Evolutionary conservation across 2,113 vertebrate genomes (phyloP).

Genomic region (Channa argus): DNA sequence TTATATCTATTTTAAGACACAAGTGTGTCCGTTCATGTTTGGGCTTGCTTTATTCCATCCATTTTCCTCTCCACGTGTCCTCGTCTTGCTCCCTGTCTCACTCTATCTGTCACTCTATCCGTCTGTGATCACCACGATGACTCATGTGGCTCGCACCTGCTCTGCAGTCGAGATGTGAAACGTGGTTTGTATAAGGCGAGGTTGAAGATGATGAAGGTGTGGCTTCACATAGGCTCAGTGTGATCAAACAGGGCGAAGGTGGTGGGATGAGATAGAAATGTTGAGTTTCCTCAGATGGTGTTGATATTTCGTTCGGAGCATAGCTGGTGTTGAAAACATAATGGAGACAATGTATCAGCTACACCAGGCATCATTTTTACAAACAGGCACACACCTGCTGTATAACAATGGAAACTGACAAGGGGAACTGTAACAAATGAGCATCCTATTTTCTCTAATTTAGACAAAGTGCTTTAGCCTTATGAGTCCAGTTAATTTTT

Average conservation of each 20-base stretch:
- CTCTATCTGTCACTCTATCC: slow-evolving; percentile 50
- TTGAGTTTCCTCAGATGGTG: slow-evolving; percentile 2
- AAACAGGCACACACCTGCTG: background rate
- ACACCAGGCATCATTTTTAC: background rate
- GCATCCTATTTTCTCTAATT: slow-evolving; percentile 1
- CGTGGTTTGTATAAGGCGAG: slow-evolving; percentile 29
- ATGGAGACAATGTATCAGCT: background rate
- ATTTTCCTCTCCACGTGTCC: slow-evolving; percentile 35
- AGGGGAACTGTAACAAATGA: slow-evolving; percentile 16
- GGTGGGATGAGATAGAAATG: background rate
- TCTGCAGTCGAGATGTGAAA: slow-evolving; percentile 52
- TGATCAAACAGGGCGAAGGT: background rate
- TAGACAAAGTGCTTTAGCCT: background rate
- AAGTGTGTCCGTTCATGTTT: slow-evolving; percentile 30
- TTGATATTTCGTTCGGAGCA: slow-evolving; percentile 5
- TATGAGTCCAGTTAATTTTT: no score
- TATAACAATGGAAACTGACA: background rate
- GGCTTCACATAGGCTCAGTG: slow-evolving; percentile 10
- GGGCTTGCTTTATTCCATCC: slow-evolving; percentile 38
- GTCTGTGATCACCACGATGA: slow-evolving; percentile 63
- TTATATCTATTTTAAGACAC: slow-evolving; percentile 45
- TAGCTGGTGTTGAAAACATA: background rate
- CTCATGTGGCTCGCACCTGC: slow-evolving; percentile 76
- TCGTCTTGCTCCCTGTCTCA: slow-evolving; percentile 32
- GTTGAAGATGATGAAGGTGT: slow-evolving; percentile 37